Evolutionary conservation across 1,140 invertebrate species (phyloP).

Genomic region (Euura lappo): DNA sequence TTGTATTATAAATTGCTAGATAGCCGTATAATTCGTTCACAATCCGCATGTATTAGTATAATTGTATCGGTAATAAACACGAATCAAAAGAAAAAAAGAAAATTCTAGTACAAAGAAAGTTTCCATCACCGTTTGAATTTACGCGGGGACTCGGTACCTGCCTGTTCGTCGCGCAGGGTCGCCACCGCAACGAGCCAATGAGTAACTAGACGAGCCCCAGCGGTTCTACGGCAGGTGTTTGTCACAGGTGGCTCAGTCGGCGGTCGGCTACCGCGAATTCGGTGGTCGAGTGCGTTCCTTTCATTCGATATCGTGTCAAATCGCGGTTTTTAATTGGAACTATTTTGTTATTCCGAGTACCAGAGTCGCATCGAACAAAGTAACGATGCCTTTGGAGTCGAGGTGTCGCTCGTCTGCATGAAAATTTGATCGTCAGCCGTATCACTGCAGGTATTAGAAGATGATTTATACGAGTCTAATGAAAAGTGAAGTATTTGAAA

Average conservation of each 20-base stretch:
- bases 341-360: not conserved
- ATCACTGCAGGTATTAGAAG: not conserved
- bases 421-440: too few species aligned
- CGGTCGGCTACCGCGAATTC: slow-evolving; percentile 1
- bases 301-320: not conserved
- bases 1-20: not conserved
- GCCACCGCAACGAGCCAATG: not conserved
- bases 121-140: too few species aligned
- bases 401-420: not conserved
- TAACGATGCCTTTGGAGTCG: not conserved
- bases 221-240: slow-evolving; percentile 3
- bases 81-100: not conserved
- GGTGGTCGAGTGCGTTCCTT: not conserved
- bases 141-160: too few species aligned
- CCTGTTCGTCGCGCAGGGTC: not conserved
- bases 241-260: not conserved
- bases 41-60: too few species aligned
- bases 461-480: not conserved
- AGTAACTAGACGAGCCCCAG: not conserved
- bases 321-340: not conserved
- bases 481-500: not conserved
- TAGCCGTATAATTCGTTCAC: too few species aligned
- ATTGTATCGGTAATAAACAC: not conserved
- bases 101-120: too few species aligned
- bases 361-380: not conserved